A percentile compares a stretch with the other conserved stretches of the same genome.
Evolutionary conservation across 2,888 invertebrate genomes (phyloP).

Genomic region (Harpalus rubripes): DNA sequence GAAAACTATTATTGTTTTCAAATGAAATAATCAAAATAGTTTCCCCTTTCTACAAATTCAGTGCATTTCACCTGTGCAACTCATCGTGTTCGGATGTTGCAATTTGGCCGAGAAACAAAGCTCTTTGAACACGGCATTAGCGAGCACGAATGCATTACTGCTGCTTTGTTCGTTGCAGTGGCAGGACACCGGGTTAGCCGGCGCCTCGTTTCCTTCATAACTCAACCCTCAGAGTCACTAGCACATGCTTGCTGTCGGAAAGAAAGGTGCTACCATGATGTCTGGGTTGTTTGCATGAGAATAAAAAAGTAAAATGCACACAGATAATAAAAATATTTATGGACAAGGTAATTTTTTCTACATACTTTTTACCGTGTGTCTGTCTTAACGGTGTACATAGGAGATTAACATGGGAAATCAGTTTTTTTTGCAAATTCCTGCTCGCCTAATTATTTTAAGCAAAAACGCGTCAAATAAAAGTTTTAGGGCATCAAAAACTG

Average conservation of each 20-base stretch:
- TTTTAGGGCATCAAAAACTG: too few relatives aligned
- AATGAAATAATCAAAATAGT: too few relatives aligned
- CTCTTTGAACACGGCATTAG: constrained; percentile 33
- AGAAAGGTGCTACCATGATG: not conserved
- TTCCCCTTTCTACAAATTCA: too few relatives aligned
- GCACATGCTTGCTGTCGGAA: not conserved
- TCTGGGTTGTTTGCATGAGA: not conserved
- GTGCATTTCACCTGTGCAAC: not conserved
- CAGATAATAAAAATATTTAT: not conserved
- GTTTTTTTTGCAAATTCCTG: too few relatives aligned
- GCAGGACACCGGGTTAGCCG: not conserved
- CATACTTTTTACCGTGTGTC: too few relatives aligned
- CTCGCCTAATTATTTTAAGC: too few relatives aligned
- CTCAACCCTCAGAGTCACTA: not conserved
- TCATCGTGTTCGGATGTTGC: not conserved
- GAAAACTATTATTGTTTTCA: too few relatives aligned
- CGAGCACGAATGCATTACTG: constrained; percentile 14
- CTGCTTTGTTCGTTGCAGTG: constrained; percentile 23
- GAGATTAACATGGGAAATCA: too few relatives aligned
- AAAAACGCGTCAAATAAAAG: too few relatives aligned
- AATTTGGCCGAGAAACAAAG: constrained; percentile 21
- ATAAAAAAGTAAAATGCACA: too few relatives aligned
- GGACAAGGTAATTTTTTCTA: too few relatives aligned
- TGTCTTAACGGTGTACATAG: too few relatives aligned
- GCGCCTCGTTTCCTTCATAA: not conserved